Percentiles rank a stretch among this genome's conserved stretches.
These are phyloP conservation scores for Limnephilus rhombicus DNA, from an alignment of 2,888 invertebrate genomes.

Conservation along the genomic window DNA sequence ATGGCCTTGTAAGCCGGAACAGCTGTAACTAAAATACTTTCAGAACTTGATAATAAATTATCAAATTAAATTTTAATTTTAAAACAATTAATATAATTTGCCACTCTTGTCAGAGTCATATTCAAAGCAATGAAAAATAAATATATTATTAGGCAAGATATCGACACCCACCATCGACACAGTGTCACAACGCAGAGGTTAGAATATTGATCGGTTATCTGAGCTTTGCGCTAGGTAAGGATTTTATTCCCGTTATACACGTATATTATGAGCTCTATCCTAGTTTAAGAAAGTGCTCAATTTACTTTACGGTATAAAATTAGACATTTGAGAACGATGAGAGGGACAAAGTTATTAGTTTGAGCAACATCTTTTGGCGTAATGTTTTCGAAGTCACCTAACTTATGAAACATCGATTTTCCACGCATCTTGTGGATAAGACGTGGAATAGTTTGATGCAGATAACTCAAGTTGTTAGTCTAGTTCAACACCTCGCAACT, in stretches of 20 bases:
- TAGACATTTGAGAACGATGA: not conserved
- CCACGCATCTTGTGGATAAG: not conserved
- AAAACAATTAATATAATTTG: too few relatives aligned
- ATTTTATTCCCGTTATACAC: not conserved
- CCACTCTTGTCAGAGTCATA: not conserved
- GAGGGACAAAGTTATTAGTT: not conserved
- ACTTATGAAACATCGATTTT: not conserved
- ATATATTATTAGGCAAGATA: not conserved
- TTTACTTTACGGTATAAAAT: not conserved
- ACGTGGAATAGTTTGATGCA: not conserved
- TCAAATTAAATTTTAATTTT: too few relatives aligned
- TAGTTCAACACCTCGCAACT: not conserved
- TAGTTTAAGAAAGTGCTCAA: not conserved
- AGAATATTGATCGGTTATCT: not conserved
- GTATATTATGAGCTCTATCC: not conserved
- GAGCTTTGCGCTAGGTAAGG: not conserved
- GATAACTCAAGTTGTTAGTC: not conserved
- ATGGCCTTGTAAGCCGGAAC: too few relatives aligned
- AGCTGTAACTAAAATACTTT: too few relatives aligned
- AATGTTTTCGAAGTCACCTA: not conserved
- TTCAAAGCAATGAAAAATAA: not conserved
- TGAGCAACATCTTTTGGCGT: not conserved
- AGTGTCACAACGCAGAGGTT: not conserved
- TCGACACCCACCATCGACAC: not conserved
- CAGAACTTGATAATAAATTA: too few relatives aligned